Evolutionary conservation across 2,113 vertebrate species (phyloP), one percentile per base, ranked within the genome.

Genomic region (Misgurnus anguillicaudatus): DNA sequence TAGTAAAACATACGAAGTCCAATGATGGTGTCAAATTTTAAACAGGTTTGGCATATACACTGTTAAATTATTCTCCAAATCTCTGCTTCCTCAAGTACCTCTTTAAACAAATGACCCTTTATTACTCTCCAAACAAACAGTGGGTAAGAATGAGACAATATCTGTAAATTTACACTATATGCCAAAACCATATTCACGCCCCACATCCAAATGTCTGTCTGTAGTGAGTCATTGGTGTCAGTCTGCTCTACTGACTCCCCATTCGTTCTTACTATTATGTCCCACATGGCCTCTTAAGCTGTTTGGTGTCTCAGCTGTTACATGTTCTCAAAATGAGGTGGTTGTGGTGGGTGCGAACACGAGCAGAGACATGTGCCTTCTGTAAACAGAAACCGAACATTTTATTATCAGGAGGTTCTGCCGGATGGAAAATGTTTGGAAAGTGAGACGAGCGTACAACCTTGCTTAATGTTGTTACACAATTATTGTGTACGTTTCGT

Each of bases 51-150:
- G 24, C 24, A 31, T 31, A 31, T 31, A 31, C 24, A 31, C 24
- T 31, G 24, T 31, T 2, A 31, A 31, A 45, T 45, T 45, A 7
- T 11, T n/a, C 53, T n/a, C 38, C 36, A 41, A 41, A 61, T 78
- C 55, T 48, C 39, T 67, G 68, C 31, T 77, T 21, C 1, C 48
- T 45, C 60, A 51, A 61, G 51, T 14, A 45, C 4, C 17, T 61
- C 17, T 61, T 14, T 6, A 16, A 65, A 83, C 6, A 47, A 73
- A 60, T 53, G 51, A 70, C 67, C 61, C 77, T 11, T 31, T 79
- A 53, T 13, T 60, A 60, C 77, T 70, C 38, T 80, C 41, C 78
- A 80, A 77, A 83, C 82, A 83, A 83, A 83, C 73, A 66, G 65
- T 70, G 81, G 11, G 39, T 24, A 79, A 62, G 64, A 66, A 64